Evolutionary conservation across 2,888 invertebrate genomes (phyloP).

Genomic region (Clivina fossor): DNA sequence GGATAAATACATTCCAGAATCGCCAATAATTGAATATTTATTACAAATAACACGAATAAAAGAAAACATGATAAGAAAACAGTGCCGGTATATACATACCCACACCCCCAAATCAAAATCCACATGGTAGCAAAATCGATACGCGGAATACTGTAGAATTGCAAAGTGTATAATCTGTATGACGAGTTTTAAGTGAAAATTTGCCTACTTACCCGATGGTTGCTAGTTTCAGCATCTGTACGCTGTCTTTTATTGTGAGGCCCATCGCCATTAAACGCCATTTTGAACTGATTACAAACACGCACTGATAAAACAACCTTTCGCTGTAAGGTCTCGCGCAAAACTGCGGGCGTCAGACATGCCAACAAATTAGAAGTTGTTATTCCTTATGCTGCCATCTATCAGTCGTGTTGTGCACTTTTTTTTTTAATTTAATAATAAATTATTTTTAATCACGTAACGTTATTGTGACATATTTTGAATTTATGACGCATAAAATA

Average conservation of each 20-base stretch:
- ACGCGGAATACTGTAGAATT: background rate
- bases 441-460: background rate
- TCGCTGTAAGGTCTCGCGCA: slow-evolving; percentile 50
- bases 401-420: background rate
- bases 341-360: slow-evolving; percentile 44
- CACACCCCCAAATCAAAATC: slow-evolving; percentile 23
- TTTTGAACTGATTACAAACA: slow-evolving; percentile 53
- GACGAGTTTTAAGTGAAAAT: slow-evolving; percentile 2
- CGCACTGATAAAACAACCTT: slow-evolving; percentile 42
- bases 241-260: slow-evolving; percentile 55
- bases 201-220: slow-evolving; percentile 54
- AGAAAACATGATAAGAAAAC: slow-evolving; percentile 18
- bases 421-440: background rate
- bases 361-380: slow-evolving; percentile 16
- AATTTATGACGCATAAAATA: too few relatives aligned
- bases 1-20: too few relatives aligned
- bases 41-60: too few relatives aligned
- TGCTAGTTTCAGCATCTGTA: slow-evolving; percentile 53
- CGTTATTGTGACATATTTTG: too few relatives aligned
- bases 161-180: too few relatives aligned
- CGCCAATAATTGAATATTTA: too few relatives aligned
- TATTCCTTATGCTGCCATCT: slow-evolving; percentile 21
- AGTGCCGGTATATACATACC: slow-evolving; percentile 30
- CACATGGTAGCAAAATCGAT: slow-evolving; percentile 28
- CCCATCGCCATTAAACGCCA: slow-evolving; percentile 73